Conservation (phyloP, 1,140 invertebrate genomes). For the Nautilus pompilius region DNA sequence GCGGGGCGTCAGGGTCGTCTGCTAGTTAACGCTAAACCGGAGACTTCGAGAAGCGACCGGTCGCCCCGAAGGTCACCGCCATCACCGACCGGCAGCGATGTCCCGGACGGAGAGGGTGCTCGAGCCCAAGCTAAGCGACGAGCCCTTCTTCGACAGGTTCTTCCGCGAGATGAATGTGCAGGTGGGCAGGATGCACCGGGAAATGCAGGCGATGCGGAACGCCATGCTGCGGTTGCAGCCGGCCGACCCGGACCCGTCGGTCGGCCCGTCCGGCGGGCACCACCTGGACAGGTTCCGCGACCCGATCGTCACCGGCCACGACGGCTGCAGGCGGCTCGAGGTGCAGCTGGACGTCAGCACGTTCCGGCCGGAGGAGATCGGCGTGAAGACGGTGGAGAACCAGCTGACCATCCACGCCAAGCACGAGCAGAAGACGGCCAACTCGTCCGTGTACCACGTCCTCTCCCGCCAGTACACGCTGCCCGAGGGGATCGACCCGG, state of each 20-base stretch:
- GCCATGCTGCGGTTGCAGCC: constrained; percentile 14
- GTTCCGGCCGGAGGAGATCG: constrained; percentile 77
- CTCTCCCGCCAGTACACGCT: constrained; percentile 61
- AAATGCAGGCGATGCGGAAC: constrained; percentile 15
- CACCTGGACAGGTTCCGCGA: constrained; percentile 9
- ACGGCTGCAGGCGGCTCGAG: constrained; percentile 14
- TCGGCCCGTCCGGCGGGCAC: not conserved
- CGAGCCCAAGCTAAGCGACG: constrained; percentile 3
- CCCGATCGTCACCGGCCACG: constrained; percentile 9
- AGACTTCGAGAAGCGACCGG: no score
- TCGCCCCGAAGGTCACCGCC: no score
- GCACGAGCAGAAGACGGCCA: constrained; percentile 73
- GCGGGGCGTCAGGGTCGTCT: no score
- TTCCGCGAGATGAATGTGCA: constrained; percentile 13
- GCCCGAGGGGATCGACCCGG: constrained; percentile 45
- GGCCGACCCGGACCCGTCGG: not conserved
- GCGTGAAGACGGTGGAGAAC: constrained; percentile 77
- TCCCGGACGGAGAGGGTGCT: constrained; percentile 3
- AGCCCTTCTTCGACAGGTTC: constrained; percentile 12
- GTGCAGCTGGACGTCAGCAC: constrained; percentile 73
- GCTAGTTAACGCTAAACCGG: no score
- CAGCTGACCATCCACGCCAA: constrained; percentile 76
- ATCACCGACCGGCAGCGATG: no score
- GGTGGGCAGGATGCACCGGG: constrained; percentile 9
- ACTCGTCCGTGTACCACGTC: constrained; percentile 70